These are phyloP conservation scores for Todiramphus chloris DNA, from an alignment of 2,113 vertebrate species.

Conservation along the genomic window DNA sequence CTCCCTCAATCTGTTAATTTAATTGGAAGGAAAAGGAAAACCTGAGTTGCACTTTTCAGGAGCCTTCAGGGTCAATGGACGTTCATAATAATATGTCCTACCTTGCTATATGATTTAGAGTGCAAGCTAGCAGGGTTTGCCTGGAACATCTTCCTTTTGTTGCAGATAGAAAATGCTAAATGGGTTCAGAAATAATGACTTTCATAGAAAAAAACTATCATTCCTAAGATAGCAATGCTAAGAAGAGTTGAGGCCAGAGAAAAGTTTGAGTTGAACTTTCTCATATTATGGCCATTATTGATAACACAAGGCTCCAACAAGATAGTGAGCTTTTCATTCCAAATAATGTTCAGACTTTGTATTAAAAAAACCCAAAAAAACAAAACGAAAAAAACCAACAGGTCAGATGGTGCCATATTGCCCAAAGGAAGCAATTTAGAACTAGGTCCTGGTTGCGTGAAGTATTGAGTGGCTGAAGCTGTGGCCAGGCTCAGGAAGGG, in stretches of 20 bases:
- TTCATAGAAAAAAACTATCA: background rate
- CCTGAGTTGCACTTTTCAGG: background rate
- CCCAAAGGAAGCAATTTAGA: background rate
- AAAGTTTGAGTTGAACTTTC: slow-evolving; percentile 18
- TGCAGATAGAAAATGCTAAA: background rate
- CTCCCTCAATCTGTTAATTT: background rate
- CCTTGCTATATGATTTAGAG: slow-evolving; percentile 20
- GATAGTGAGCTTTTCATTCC: background rate
- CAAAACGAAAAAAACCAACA: too few species aligned
- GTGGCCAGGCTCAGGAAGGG: background rate
- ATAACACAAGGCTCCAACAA: background rate
- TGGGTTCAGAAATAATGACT: background rate
- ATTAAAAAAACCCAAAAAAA: background rate
- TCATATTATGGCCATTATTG: background rate
- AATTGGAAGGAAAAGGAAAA: slow-evolving; percentile 30
- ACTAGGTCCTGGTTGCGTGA: background rate
- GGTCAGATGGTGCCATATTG: background rate
- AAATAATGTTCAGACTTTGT: background rate
- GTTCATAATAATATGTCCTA: background rate
- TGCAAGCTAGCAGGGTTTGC: background rate
- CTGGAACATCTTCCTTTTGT: background rate
- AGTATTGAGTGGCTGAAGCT: background rate
- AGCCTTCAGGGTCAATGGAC: background rate
- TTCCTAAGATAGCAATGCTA: background rate
- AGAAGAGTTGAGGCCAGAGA: background rate